Percentiles rank a stretch among this genome's conserved stretches.
phyloP scores from a whole-genome alignment of 2,113 vertebrate species.

The Onychostoma macrolepis region DNA sequence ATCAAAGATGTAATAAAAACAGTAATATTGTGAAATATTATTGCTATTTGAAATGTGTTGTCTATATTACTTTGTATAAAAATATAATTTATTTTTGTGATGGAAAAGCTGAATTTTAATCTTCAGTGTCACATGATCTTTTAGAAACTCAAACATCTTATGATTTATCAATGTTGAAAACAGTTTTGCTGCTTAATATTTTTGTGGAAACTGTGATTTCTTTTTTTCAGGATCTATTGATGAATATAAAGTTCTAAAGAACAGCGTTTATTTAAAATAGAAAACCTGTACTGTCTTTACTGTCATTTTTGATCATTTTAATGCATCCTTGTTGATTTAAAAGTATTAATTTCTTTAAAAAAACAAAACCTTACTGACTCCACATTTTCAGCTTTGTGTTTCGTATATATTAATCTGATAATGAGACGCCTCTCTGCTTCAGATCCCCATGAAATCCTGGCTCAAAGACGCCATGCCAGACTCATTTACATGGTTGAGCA shows the following conservation, averaged over 20 bases:
- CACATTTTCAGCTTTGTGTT: not conserved
- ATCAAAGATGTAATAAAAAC: not conserved
- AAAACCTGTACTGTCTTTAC: not conserved
- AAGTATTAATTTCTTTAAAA: not conserved
- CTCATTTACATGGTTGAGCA: slow-evolving; percentile 81
- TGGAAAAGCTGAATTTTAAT: not conserved
- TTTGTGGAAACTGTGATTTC: not conserved
- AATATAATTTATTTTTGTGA: not conserved
- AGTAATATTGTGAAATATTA: not conserved
- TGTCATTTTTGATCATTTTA: slow-evolving; percentile 12
- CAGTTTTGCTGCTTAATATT: not conserved
- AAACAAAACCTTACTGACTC: not conserved
- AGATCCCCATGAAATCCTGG: slow-evolving; percentile 82
- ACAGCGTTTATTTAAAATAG: too few species aligned
- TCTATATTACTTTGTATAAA: not conserved
- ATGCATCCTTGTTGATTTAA: not conserved
- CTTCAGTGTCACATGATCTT: not conserved
- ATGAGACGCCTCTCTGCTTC: not conserved
- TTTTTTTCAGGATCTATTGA: not conserved
- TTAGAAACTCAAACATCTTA: too few species aligned
- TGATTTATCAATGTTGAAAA: too few species aligned
- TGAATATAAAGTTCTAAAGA: not conserved
- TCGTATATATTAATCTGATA: not conserved
- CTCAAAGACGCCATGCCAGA: slow-evolving; percentile 68
- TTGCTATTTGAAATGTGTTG: not conserved